Evolutionary conservation across 2,888 invertebrate species (phyloP).

Genomic region (Onthophagus sagittarius): DNA sequence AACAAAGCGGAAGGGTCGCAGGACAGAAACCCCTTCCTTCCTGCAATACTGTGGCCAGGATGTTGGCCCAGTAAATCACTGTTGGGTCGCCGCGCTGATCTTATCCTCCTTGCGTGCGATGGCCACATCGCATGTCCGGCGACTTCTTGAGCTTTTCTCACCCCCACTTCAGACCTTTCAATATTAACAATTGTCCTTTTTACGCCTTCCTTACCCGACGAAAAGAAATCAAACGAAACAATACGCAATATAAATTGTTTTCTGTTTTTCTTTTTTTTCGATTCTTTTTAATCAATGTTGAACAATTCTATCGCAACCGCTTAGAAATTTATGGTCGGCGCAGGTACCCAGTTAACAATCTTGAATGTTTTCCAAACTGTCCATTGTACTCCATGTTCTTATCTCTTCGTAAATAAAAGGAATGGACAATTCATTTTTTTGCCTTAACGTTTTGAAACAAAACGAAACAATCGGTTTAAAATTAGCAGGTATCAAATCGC

Average conservation of each 20-base stretch:
- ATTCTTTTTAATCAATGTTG: background rate
- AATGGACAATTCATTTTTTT: background rate
- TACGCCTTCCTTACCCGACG: constrained; percentile 17
- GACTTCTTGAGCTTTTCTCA: constrained; percentile 28
- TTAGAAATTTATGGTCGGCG: background rate
- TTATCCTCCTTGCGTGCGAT: constrained; percentile 45
- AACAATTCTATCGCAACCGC: background rate
- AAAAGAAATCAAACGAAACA: background rate
- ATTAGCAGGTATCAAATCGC: background rate
- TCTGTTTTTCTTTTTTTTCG: too few species aligned
- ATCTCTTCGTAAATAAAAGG: background rate
- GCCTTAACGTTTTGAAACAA: background rate
- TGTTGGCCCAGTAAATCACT: background rate
- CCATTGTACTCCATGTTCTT: constrained; percentile 1
- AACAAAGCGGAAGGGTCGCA: background rate
- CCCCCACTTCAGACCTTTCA: constrained; percentile 14
- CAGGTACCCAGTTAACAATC: constrained; percentile 7
- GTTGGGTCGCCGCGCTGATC: background rate
- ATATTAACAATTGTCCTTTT: constrained; percentile 15
- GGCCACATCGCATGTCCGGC: constrained; percentile 48
- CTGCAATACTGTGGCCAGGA: background rate
- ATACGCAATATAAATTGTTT: background rate
- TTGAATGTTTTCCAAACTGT: constrained; percentile 11
- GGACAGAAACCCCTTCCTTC: background rate
- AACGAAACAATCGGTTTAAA: background rate